phyloP scores from a whole-genome alignment of 2,888 invertebrate genomes.

The Platycheirus albimanus region DNA sequence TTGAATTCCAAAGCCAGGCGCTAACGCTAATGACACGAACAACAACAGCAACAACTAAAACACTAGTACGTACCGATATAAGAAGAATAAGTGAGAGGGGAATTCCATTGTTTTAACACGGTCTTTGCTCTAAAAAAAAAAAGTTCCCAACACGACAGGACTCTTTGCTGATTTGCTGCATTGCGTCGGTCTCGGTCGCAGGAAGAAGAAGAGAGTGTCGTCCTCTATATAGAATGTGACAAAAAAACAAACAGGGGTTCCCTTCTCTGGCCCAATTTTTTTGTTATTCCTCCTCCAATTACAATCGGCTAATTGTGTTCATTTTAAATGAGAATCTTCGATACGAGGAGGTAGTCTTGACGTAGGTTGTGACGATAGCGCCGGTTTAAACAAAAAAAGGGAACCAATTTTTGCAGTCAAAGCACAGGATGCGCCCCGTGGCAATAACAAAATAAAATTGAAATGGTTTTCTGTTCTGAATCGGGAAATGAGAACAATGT shows the following conservation, averaged over 20 bases:
- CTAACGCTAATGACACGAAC: constrained; percentile 12
- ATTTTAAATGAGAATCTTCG: constrained; percentile 37
- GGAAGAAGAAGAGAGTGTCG: not conserved
- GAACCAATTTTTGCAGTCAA: constrained; percentile 5
- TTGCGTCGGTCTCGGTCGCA: constrained; percentile 7
- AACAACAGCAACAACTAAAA: not conserved
- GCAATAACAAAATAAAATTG: constrained; percentile 7
- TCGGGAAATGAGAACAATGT: constrained; percentile 15
- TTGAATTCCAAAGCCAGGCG: constrained; percentile 6
- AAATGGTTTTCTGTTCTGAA: not conserved
- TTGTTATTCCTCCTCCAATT: constrained; percentile 45
- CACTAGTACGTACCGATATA: not conserved
- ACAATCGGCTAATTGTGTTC: constrained; percentile 66
- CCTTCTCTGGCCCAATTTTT: constrained; percentile 9
- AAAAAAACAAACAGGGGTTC: constrained; percentile 6
- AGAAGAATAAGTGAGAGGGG: not conserved
- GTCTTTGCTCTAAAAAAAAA: not conserved
- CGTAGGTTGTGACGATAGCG: constrained; percentile 1
- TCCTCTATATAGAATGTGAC: not conserved
- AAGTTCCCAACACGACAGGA: not conserved
- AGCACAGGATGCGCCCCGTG: constrained; percentile 19
- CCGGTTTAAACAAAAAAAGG: not conserved
- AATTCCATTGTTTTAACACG: not conserved
- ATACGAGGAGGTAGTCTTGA: not conserved
- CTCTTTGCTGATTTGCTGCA: constrained; percentile 14